These are phyloP conservation scores for Biston stratarius DNA, from an alignment of 2,888 invertebrate species.

Conservation along the genomic window DNA sequence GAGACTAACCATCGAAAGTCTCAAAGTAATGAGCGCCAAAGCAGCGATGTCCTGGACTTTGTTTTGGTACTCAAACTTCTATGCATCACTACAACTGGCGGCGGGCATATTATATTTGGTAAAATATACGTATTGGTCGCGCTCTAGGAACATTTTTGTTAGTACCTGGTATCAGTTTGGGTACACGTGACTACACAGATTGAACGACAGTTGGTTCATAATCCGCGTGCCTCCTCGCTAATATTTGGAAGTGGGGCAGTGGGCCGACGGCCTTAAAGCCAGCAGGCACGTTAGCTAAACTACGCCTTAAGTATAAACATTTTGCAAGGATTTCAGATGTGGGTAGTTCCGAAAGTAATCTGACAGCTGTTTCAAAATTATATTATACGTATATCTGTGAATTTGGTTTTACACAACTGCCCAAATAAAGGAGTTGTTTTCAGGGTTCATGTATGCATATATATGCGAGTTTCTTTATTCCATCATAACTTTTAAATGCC, in stretches of 20 bases:
- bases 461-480: too few species aligned
- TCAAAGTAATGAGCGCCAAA: too few species aligned
- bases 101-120: too few species aligned
- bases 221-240: conserved; percentile 3
- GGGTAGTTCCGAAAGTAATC: not conserved
- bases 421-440: too few species aligned
- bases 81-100: too few species aligned
- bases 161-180: conserved; percentile 21
- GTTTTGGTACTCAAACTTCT: too few species aligned
- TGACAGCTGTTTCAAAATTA: not conserved
- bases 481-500: too few species aligned
- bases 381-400: not conserved
- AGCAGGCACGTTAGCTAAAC: conserved; percentile 14
- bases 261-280: conserved; percentile 28
- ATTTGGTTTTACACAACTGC: not conserved
- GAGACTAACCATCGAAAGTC: too few species aligned
- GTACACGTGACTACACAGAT: conserved; percentile 28
- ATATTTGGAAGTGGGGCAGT: conserved; percentile 34
- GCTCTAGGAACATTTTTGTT: not conserved
- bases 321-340: not conserved
- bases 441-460: too few species aligned
- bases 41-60: too few species aligned
- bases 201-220: not conserved
- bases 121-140: too few species aligned
- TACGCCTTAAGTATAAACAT: not conserved